phyloP scores from a whole-genome alignment of 2,113 vertebrate genomes.

The Diphyllodes magnificus region DNA sequence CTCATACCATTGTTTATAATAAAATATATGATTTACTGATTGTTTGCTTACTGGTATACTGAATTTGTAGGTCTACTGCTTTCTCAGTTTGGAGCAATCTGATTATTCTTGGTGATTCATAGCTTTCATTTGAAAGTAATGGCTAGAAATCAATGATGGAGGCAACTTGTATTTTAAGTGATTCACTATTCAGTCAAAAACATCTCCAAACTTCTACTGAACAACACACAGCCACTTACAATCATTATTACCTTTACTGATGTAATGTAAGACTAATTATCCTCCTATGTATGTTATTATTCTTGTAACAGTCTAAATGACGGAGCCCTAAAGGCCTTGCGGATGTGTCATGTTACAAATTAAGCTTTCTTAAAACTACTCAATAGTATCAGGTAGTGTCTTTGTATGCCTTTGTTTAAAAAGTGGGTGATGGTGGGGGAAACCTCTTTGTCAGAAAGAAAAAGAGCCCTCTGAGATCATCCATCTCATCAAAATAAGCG shows the following conservation, averaged over 20 bases:
- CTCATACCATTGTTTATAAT: not conserved
- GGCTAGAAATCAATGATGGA: not conserved
- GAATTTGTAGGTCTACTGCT: not conserved
- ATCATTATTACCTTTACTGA: not conserved
- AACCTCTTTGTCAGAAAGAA: slow-evolving; percentile 27
- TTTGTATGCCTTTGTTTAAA: slow-evolving; percentile 51
- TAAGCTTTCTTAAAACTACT: slow-evolving; percentile 42
- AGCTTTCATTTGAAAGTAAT: slow-evolving; percentile 19
- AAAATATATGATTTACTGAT: not conserved
- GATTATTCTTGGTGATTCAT: slow-evolving; percentile 9
- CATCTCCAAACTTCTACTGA: slow-evolving; percentile 21
- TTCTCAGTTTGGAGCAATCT: not conserved
- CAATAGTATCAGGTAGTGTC: slow-evolving; percentile 24
- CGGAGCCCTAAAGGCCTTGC: slow-evolving; percentile 26
- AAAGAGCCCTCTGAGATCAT: slow-evolving; percentile 59
- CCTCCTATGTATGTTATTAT: slow-evolving; percentile 44
- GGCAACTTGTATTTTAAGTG: slow-evolving; percentile 10
- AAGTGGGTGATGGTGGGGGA: not conserved
- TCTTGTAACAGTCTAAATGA: slow-evolving; percentile 39
- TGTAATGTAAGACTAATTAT: slow-evolving; percentile 54
- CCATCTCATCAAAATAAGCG: slow-evolving; percentile 64
- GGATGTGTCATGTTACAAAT: slow-evolving; percentile 58
- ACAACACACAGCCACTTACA: not conserved
- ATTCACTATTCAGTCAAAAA: slow-evolving; percentile 34
- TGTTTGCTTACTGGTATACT: not conserved